A percentile compares a stretch with the other conserved stretches of the same genome.
phyloP scores from a whole-genome alignment of 2,888 invertebrate species.

The Hypomecis atomaria region DNA sequence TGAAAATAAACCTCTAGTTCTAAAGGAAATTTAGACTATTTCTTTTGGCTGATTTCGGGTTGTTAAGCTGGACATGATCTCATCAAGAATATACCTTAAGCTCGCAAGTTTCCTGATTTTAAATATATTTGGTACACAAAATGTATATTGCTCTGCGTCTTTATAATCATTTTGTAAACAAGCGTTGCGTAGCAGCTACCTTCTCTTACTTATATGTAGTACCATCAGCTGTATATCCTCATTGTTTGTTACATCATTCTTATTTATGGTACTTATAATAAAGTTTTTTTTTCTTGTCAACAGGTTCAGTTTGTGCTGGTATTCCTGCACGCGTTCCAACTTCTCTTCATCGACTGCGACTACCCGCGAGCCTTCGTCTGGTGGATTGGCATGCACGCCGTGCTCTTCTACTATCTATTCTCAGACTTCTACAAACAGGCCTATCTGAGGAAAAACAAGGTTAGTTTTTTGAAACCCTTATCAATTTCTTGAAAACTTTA shows the following conservation, averaged over 20 bases:
- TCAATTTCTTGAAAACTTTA: neutral
- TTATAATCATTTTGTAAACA: too few relatives aligned
- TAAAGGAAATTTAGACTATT: too few relatives aligned
- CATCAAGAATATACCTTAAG: too few relatives aligned
- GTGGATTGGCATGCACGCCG: conserved; percentile 96
- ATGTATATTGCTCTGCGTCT: too few relatives aligned
- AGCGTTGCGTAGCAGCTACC: too few relatives aligned
- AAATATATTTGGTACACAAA: too few relatives aligned
- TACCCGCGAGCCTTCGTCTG: conserved; percentile 95
- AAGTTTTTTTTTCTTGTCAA: conserved; percentile 33
- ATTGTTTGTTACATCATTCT: neutral
- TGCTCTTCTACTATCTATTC: conserved; percentile 97
- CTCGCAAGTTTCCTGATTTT: too few relatives aligned
- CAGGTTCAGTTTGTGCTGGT: conserved; percentile 95
- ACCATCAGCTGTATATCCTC: too few relatives aligned
- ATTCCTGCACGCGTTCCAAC: conserved; percentile 94
- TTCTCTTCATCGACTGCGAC: conserved; percentile 94
- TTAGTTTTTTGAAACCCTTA: conserved; percentile 10
- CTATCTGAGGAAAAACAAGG: conserved; percentile 82
- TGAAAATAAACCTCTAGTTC: too few relatives aligned
- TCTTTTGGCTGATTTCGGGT: too few relatives aligned
- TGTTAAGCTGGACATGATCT: too few relatives aligned
- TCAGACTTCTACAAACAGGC: conserved; percentile 94
- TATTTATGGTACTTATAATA: neutral
- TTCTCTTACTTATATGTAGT: too few relatives aligned